phyloP scores from a whole-genome alignment of 2,888 invertebrate genomes.

The Hipparchia sbordonii region DNA sequence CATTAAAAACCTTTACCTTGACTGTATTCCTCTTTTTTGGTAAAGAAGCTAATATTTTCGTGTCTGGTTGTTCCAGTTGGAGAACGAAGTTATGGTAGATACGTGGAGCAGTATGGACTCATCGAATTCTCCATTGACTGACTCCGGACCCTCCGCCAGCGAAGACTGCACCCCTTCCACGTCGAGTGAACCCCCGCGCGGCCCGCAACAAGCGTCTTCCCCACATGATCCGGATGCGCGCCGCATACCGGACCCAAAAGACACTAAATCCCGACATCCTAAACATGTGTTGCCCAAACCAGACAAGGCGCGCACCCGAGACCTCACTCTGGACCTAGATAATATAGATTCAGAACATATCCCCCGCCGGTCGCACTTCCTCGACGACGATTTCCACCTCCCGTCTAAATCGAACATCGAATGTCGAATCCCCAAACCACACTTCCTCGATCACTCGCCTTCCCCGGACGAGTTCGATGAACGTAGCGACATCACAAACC shows the following conservation, averaged over 20 bases:
- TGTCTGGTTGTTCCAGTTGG: constrained; percentile 76
- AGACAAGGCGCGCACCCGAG: constrained; percentile 73
- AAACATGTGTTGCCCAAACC: constrained; percentile 56
- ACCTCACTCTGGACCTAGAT: constrained; percentile 71
- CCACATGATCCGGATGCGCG: constrained; percentile 63
- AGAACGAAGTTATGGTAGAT: constrained; percentile 82
- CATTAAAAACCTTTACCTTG: constrained; percentile 51
- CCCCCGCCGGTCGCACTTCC: constrained; percentile 82
- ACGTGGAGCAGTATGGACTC: constrained; percentile 83
- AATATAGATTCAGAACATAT: constrained; percentile 65
- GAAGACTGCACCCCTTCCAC: constrained; percentile 78
- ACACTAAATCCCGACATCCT: constrained; percentile 56
- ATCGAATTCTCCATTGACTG: constrained; percentile 79
- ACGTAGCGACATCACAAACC: constrained; percentile 76
- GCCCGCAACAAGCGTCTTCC: constrained; percentile 56
- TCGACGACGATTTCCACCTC: constrained; percentile 84
- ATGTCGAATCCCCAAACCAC: constrained; percentile 80
- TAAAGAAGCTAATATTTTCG: constrained; percentile 41
- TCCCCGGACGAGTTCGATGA: constrained; percentile 80
- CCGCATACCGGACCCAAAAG: constrained; percentile 65
- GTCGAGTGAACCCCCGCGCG: constrained; percentile 67
- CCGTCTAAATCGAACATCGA: constrained; percentile 80
- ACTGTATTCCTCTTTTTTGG: constrained; percentile 51
- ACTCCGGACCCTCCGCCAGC: constrained; percentile 79
- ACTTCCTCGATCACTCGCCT: constrained; percentile 78